Percentiles rank a stretch among this genome's conserved stretches.
Evolutionary conservation across 2,113 vertebrate species (phyloP).

Genomic region (Delphinapterus leucas): DNA sequence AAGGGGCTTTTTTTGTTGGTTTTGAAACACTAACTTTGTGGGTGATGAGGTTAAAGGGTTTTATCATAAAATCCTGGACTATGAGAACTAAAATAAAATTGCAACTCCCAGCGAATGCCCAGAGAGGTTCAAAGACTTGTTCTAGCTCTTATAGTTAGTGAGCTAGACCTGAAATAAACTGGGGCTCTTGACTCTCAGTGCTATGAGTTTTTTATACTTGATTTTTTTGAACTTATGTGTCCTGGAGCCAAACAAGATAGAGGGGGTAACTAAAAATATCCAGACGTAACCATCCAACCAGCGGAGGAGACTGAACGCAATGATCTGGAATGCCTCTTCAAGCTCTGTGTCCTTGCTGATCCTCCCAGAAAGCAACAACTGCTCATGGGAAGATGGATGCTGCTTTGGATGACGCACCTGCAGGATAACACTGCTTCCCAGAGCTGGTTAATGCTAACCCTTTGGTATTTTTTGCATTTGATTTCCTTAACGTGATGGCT

Average conservation of each 20-base stretch:
- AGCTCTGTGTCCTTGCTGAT: neutral
- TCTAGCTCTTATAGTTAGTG: neutral
- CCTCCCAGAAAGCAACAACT: neutral
- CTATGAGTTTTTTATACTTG: neutral
- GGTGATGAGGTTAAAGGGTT: neutral
- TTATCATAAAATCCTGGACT: neutral
- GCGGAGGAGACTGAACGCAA: neutral
- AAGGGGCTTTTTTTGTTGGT: neutral
- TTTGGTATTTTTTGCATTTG: neutral
- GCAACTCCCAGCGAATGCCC: neutral
- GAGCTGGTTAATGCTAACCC: neutral
- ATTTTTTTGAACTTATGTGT: neutral
- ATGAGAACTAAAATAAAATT: neutral
- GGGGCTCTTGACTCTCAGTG: neutral
- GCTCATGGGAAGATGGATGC: neutral
- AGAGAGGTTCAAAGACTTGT: neutral
- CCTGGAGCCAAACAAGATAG: neutral
- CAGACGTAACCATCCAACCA: neutral
- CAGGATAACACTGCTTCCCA: neutral
- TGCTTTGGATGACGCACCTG: neutral
- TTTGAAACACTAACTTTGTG: neutral
- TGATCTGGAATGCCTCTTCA: neutral
- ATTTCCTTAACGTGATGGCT: neutral
- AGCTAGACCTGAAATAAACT: neutral
- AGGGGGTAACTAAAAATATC: neutral